Evolutionary conservation across 1,140 invertebrate species (phyloP), one percentile per base, ranked within the genome.

Genomic region (Acromyrmex echinatior): DNA sequence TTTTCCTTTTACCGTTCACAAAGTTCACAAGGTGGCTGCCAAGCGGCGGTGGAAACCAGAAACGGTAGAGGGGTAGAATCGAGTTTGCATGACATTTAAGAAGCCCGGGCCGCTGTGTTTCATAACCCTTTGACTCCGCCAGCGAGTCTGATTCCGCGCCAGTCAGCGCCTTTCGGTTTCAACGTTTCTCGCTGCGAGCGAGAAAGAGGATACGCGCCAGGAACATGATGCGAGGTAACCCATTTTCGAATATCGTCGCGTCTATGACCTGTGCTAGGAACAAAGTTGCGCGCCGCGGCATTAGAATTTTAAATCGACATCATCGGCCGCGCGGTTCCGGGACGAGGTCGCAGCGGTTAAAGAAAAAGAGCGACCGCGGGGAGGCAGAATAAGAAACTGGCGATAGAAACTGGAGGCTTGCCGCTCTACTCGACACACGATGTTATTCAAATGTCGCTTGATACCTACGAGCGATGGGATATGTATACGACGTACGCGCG

Each of bases 251-350:
- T 66, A 60, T 60, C 28, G 58, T 74, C 53, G 21, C 74, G 51
- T 65, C 76, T 82, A 84, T 86, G 73, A 68, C 28, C 68, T 35
- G 71, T n/a, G 68, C 62, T 58, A 66, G 58, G 90, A 89, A 89
- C 79, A 91, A 91, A 91, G 89, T 91, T 91, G 77, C 62, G 79
- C 79, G 73, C 77, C 66, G 56, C 18, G 14, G 66, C 88, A 92
- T 93, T 92, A 92, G 92, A 93, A 91, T 93, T 93, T 93, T 91
- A 93, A 92, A 92, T 93, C 80, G 87, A 88, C 88, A 79, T 87
- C 81, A 88, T 92, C 86, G 87, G 28, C 74, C 77, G 70, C 68
- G 45, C 39, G 81, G 66, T 18, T 51, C 18, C 68, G 45, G 70
- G 84, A 28, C 18, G 49, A 25, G 53, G 63, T 70, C 76, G 49